Evolutionary conservation across 2,113 vertebrate species (phyloP), one percentile per base, ranked within the genome.

Genomic region (Andinoacara biseriatus): DNA sequence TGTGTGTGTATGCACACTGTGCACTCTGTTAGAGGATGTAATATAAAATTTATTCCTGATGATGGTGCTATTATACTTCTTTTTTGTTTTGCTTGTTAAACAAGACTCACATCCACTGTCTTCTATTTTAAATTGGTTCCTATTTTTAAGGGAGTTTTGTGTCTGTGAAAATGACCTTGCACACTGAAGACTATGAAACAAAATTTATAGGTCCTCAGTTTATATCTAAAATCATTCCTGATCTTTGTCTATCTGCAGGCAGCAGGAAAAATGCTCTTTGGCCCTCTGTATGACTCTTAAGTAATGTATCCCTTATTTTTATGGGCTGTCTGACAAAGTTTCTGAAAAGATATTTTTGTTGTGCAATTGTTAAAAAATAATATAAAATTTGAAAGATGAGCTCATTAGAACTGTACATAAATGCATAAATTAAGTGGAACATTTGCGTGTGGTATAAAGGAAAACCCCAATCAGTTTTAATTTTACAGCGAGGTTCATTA

Each of bases 51-150:
- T 22, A 10, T 46, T 54, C 78, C 83, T 74, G 31, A 14, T 20
- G 81, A 3, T 63, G 86, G 76, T 18, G 69, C 78, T 72, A 17
- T 14, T 80, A 38, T 46, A 33, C 31, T 38, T 38, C 10, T 38
- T 38, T 38, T 35, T 5, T 10, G 22, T 2, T 54, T 22, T 69
- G 24, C 18, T 20, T 69, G 43, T 69, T 69, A 43, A 43, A 69
- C 24, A 52, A 46, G 65, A 52, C 24, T 31, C 22, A 29, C 22
- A 29, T 0, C 24, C 43, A 17, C 43, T 26, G 29, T 49, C 65
- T 49, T 29, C 29, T 8, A 69, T 52, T 69, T 26, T 29, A 52
- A 49, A 69, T 69, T 52, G 46, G 24, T 29, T 49, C 24, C 49
- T 20, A 52, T 26, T 69, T 69, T 49, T 29, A 69, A 49, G 49